Evolutionary conservation across 2,797 vertebrate species (phyloP).

Genomic region (Agapornis canus): DNA sequence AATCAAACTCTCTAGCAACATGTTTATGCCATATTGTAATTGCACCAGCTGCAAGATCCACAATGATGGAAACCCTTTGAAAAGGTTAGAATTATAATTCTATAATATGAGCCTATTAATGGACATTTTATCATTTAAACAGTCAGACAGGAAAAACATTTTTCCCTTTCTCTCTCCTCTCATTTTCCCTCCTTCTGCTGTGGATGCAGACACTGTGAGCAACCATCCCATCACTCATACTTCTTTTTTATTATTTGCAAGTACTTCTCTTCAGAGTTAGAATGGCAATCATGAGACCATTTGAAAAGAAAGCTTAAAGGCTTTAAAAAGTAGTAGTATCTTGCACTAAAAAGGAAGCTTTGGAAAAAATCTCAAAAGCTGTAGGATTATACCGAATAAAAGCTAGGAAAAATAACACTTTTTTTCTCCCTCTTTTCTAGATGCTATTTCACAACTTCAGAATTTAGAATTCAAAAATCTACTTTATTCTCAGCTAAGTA

Average conservation of each 20-base stretch:
- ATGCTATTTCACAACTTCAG: neutral
- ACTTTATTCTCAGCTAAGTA: neutral
- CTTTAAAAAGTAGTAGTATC: slow-evolving; percentile 3
- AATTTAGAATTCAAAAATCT: slow-evolving; percentile 23
- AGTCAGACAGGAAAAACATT: neutral
- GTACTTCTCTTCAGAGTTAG: neutral
- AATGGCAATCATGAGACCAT: neutral
- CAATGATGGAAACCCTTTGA: slow-evolving; percentile 24
- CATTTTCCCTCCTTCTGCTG: neutral
- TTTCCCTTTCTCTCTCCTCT: neutral
- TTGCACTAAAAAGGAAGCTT: neutral
- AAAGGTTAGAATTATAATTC: slow-evolving; percentile 54
- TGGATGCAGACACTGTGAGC: neutral
- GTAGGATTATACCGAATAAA: neutral
- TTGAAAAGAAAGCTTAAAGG: slow-evolving; percentile 45
- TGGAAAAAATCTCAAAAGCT: neutral
- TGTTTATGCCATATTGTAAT: slow-evolving; percentile 48
- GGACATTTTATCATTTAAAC: slow-evolving; percentile 11
- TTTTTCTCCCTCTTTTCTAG: neutral
- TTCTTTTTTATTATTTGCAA: neutral
- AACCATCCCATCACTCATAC: neutral
- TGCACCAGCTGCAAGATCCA: slow-evolving; percentile 35
- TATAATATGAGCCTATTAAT: slow-evolving; percentile 15
- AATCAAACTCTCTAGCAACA: slow-evolving; percentile 42
- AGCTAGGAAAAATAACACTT: neutral